Percentiles rank a stretch among this genome's conserved stretches.
phyloP scores from a whole-genome alignment of 2,888 invertebrate genomes.

The Digitonthophagus gazella region DNA sequence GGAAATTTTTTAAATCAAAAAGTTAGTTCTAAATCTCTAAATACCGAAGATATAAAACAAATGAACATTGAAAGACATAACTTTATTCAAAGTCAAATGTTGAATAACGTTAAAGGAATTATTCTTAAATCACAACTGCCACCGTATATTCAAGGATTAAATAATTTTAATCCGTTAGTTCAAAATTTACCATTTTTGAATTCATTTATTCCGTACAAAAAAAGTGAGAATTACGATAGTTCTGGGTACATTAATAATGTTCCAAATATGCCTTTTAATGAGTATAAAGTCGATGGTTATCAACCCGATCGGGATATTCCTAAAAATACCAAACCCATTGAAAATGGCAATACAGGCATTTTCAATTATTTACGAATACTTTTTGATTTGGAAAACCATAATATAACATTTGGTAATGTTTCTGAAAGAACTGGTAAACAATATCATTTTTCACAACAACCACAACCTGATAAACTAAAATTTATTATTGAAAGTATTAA shows the following conservation, averaged over 20 bases:
- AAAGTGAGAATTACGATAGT: slow-evolving; percentile 18
- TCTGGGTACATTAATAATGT: slow-evolving; percentile 25
- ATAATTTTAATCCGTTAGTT: slow-evolving; percentile 26
- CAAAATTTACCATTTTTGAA: slow-evolving; percentile 24
- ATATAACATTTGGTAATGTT: not conserved
- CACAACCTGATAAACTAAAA: not conserved
- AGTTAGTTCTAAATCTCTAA: not conserved
- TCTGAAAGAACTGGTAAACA: slow-evolving; percentile 6
- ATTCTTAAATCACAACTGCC: slow-evolving; percentile 30
- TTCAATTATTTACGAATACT: slow-evolving; percentile 9
- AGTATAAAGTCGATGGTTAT: slow-evolving; percentile 21
- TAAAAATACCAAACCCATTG: slow-evolving; percentile 1
- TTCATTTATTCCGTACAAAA: slow-evolving; percentile 22
- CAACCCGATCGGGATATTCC: slow-evolving; percentile 16
- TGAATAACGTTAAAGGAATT: slow-evolving; percentile 44
- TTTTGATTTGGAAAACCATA: not conserved
- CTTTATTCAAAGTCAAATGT: slow-evolving; percentile 39
- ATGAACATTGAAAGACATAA: not conserved
- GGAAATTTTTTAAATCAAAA: slow-evolving; percentile 6
- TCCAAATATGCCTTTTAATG: slow-evolving; percentile 25
- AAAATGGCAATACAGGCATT: slow-evolving; percentile 8
- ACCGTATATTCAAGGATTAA: slow-evolving; percentile 22
- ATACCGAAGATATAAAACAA: not conserved
- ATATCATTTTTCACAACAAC: not conserved
- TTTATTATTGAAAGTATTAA: slow-evolving; percentile 14